Evolutionary conservation across 2,888 invertebrate genomes (phyloP).

Genomic region (Hyppa rectilinea): DNA sequence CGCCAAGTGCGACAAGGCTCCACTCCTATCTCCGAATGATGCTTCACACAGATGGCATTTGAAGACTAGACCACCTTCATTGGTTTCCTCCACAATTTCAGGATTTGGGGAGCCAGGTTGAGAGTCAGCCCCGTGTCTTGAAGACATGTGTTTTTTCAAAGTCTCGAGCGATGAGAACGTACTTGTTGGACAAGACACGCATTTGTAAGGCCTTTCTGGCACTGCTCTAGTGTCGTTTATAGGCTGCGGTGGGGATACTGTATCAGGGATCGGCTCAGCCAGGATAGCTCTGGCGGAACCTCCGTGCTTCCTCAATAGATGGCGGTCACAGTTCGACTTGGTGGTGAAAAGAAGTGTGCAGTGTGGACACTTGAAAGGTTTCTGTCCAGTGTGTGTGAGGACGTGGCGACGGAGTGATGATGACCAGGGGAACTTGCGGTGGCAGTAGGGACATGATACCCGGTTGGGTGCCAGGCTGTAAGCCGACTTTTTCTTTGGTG

Average conservation of each 20-base stretch:
- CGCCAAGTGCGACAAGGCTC: slow-evolving; percentile 95
- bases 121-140: slow-evolving; percentile 92
- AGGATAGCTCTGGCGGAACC: slow-evolving; percentile 86
- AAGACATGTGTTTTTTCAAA: slow-evolving; percentile 94
- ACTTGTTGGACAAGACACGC: slow-evolving; percentile 95
- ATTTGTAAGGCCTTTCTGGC: slow-evolving; percentile 95
- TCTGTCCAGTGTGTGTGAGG: slow-evolving; percentile 98
- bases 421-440: slow-evolving; percentile 98
- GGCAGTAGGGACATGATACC: slow-evolving; percentile 98
- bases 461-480: slow-evolving; percentile 98
- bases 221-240: slow-evolving; percentile 91
- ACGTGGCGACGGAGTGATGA: slow-evolving; percentile 98
- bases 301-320: slow-evolving; percentile 96
- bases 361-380: slow-evolving; percentile 98
- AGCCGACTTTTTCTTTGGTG: slow-evolving; percentile 97
- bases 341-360: slow-evolving; percentile 98
- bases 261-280: slow-evolving; percentile 82
- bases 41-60: slow-evolving; percentile 98
- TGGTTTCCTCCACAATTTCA: slow-evolving; percentile 77
- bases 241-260: slow-evolving; percentile 76
- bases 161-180: slow-evolving; percentile 95
- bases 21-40: slow-evolving; percentile 94
- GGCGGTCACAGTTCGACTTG: slow-evolving; percentile 99
- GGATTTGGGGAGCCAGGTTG: slow-evolving; percentile 83
- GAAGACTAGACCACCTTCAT: slow-evolving; percentile 93